These are phyloP conservation scores for Hippopotamyrus pictus DNA, from an alignment of 2,797 vertebrate species.

Conservation along the genomic window DNA sequence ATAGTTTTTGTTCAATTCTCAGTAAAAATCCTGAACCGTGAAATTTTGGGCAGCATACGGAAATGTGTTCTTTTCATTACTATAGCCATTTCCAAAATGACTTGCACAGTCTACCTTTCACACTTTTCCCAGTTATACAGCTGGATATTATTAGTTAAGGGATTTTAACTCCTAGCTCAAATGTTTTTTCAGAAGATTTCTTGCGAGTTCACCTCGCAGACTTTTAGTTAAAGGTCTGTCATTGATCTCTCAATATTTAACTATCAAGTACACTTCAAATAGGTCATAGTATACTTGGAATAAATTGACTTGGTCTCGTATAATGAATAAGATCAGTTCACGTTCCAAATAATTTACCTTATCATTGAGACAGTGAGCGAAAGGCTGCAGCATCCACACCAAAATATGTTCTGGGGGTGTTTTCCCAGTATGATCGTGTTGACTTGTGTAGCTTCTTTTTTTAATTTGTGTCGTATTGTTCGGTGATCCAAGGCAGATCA, in stretches of 20 bases:
- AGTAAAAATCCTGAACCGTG: conserved; percentile 17
- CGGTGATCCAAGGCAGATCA: conserved; percentile 77
- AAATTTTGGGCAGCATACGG: conserved; percentile 31
- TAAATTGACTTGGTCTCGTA: background rate
- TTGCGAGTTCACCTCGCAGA: background rate
- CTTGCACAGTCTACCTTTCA: background rate
- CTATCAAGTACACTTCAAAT: background rate
- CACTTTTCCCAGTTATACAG: conserved; percentile 52
- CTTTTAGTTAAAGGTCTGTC: background rate
- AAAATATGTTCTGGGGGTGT: background rate
- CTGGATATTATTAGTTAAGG: background rate
- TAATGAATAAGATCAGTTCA: background rate
- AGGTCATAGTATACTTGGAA: background rate
- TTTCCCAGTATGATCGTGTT: background rate
- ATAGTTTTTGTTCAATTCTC: conserved; percentile 19
- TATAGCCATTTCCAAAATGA: background rate
- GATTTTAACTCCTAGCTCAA: background rate
- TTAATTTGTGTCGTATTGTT: conserved; percentile 64
- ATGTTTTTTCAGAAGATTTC: background rate
- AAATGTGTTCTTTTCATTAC: background rate
- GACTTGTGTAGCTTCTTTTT: background rate
- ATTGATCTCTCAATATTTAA: background rate
- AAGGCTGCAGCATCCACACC: background rate
- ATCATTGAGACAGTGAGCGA: background rate
- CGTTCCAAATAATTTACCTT: background rate